A percentile compares a stretch with the other conserved stretches of the same genome.
These are phyloP conservation scores for Ephestia elutella DNA, from an alignment of 1,140 invertebrate genomes.

Conservation along the genomic window DNA sequence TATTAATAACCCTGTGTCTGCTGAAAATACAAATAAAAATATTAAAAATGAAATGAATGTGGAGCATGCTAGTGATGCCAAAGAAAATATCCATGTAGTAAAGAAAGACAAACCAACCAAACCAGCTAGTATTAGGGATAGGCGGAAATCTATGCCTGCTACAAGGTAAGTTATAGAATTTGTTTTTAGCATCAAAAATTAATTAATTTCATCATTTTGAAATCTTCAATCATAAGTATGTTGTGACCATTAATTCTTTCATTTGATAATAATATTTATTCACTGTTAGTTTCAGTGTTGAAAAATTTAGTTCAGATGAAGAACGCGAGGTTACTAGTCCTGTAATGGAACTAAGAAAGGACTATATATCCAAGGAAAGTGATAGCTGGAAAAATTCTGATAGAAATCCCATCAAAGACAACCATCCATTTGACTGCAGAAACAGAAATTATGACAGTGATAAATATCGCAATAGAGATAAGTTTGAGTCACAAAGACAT, in stretches of 20 bases:
- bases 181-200: not conserved
- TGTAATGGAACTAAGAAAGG: constrained; percentile 11
- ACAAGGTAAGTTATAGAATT: constrained; percentile 23
- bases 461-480: constrained; percentile 28
- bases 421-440: not conserved
- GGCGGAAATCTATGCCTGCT: constrained; percentile 43
- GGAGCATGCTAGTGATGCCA: constrained; percentile 9
- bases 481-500: constrained; percentile 28
- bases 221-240: not conserved
- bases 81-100: constrained; percentile 15
- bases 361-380: not conserved
- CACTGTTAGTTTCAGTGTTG: not conserved
- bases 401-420: constrained; percentile 26
- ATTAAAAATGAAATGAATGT: not conserved
- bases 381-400: not conserved
- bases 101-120: constrained; percentile 2
- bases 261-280: not conserved
- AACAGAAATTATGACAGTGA: constrained; percentile 12
- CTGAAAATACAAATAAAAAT: not conserved
- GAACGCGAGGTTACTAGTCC: constrained; percentile 25
- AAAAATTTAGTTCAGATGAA: constrained; percentile 47
- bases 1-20: not conserved
- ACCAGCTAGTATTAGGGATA: constrained; percentile 32
- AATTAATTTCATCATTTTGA: not conserved
- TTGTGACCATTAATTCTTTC: too few species aligned